These are phyloP conservation scores for Leucozona laternaria DNA, from an alignment of 2,888 invertebrate species.

Conservation along the genomic window DNA sequence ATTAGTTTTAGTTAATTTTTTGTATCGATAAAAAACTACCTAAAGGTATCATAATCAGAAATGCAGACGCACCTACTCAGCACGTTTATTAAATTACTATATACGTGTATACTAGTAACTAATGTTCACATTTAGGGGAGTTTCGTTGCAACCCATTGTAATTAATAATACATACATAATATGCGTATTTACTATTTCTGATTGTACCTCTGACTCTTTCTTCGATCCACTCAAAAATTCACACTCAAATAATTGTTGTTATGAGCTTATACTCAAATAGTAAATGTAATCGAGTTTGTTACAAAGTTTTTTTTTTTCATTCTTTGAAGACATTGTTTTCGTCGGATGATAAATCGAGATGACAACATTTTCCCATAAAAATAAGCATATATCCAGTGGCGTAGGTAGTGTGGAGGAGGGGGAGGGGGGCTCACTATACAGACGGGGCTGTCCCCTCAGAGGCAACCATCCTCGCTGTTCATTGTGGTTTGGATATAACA, in stretches of 20 bases:
- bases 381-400: not conserved
- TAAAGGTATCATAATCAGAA: no score
- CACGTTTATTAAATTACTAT: no score
- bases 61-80: no score
- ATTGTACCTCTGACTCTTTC: not conserved
- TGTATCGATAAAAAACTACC: no score
- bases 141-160: not conserved
- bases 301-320: not conserved
- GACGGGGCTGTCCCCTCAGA: no score
- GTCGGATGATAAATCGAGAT: slow-evolving; percentile 2
- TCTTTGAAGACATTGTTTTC: not conserved
- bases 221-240: not conserved
- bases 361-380: not conserved
- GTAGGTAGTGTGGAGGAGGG: no score
- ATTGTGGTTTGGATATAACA: no score
- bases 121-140: not conserved
- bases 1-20: no score
- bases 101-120: no score
- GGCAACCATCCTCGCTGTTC: no score
- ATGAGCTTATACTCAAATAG: not conserved
- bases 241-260: not conserved
- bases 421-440: no score
- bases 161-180: not conserved
- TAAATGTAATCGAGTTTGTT: not conserved
- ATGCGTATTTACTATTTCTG: not conserved